Base-by-base conservation (phyloP, 2,797 vertebrate genomes). In the Gastrophryne carolinensis region DNA sequence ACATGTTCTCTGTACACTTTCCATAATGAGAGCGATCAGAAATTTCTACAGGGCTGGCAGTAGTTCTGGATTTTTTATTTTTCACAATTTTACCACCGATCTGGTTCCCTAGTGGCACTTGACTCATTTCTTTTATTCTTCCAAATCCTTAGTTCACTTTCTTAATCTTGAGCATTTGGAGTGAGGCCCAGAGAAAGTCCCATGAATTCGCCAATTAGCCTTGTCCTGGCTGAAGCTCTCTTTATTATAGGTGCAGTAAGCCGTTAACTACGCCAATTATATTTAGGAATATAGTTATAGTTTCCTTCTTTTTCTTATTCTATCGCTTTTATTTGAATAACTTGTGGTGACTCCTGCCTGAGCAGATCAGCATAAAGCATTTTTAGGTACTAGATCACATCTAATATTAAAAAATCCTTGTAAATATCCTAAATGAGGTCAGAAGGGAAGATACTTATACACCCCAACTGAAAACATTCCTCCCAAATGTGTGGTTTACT, bases 51-150 rank as follows among this genome's bases (percentile, higher is more conserved):
- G 65, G 9, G 1, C 27, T 69, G 65, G 56, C 73, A 76, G 47
- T 27, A 34, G 17, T 70, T 68, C 64, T 68, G 41, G 54, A 27
- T 7, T 69, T 76, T 58, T 52, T 32, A 19, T 72, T 69, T 68
- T 68, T 26, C 34, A 27, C 8, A 15, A 17, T 68, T 76, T 76
- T 76, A 75, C 73, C 73, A 75, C 73, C 17, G 54, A 34, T 75
- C 56, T 61, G 64, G 56, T 69, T 76, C 73, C 73, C 73, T 69
- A 61, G 49, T 76, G 73, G 65, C 54, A 53, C 56, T 76, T 76
- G 73, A 76, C 73, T 69, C 73, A 76, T 76, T 76, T 54, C 65
- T 54, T 69, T 70, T 76, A 52, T 76, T 47, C 57, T 62, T 76
- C 73, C 73, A 76, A 75, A 76, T 76, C 65, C 65, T 62, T 76